A percentile compares a stretch with the other conserved stretches of the same genome.
These are phyloP conservation scores for Gasteruption jaculator DNA, from an alignment of 2,888 invertebrate species.

Conservation along the genomic window DNA sequence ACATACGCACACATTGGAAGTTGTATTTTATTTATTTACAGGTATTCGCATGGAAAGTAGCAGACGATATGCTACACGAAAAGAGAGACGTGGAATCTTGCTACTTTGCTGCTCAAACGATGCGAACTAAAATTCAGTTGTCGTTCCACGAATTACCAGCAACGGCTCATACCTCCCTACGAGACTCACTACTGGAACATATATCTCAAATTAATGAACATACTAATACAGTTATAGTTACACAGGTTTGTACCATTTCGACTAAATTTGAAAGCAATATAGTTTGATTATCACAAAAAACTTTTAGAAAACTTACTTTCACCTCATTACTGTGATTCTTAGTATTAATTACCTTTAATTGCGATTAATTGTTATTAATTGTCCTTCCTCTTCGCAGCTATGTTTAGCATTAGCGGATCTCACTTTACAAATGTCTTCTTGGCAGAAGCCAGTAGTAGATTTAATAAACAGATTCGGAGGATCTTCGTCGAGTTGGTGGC, in stretches of 20 bases:
- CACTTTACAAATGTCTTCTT: constrained; percentile 87
- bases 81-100: constrained; percentile 88
- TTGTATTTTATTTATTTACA: constrained; percentile 55
- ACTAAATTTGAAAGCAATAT: not conserved
- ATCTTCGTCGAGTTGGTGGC: constrained; percentile 65
- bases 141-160: constrained; percentile 88
- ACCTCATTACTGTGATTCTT: not conserved
- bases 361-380: constrained; percentile 8
- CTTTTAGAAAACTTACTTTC: not conserved
- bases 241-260: constrained; percentile 66
- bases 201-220: constrained; percentile 74
- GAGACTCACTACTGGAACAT: constrained; percentile 88
- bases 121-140: constrained; percentile 90
- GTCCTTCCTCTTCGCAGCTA: constrained; percentile 57
- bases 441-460: constrained; percentile 85
- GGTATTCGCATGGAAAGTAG: constrained; percentile 96
- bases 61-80: constrained; percentile 87
- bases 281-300: not conserved
- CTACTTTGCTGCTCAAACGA: constrained; percentile 98
- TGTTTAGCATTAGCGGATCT: constrained; percentile 91
- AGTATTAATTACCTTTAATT: constrained; percentile 4
- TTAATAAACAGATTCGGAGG: constrained; percentile 73
- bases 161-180: constrained; percentile 76
- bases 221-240: constrained; percentile 80
- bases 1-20: too few species aligned